Base-by-base conservation (phyloP, 1,140 invertebrate genomes). In the Macrosteles quadrilineatus region DNA sequence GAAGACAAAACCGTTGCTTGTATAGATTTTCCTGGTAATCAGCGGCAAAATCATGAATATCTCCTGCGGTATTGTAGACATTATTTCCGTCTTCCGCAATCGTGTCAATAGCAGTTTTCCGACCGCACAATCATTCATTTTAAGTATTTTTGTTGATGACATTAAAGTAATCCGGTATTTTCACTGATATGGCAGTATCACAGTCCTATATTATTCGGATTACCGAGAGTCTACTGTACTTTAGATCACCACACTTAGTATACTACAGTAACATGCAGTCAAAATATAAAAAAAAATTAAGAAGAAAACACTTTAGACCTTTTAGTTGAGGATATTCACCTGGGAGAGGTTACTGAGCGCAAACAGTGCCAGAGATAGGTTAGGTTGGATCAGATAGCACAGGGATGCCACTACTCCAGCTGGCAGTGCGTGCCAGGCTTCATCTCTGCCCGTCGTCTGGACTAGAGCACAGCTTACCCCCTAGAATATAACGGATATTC, bases 381-480 rank as follows among this genome's bases (percentile, higher is more conserved):
- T 59, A 2, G 55, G 55, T 14, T 59, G 55, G 27, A 59, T 25
- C 9, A 30, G 25, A 25, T 27, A 59, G 25, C 23, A 27, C 11
- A 59, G 27, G n/a, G 55, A 59, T 27, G 55, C 55, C 55, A 59
- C 21, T 14, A 6, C 25, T 3, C 55, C 55, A 29, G 55, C 55
- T 11, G 27, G 23, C 9, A 59, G 55, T 4, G 25, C 25, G 12
- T 59, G 55, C 55, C 55, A 59, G 6, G 55, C 55, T n/a, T 59
- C 55, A 25, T 59, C 55, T 25, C n/a, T 2, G 2, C 55, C 55
- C 27, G 21, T 25, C 21, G 4, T 9, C 1, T 30, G 21, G 14
- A 59, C 55, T 25, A 59, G 55, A 6, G 6, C 3, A 59, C 55
- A 59, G 55, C 55, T 59, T 2, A 59, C n/a, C 1, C 23, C 25